phyloP scores from a whole-genome alignment of 2,888 invertebrate species.

The Hecatera dysodea region DNA sequence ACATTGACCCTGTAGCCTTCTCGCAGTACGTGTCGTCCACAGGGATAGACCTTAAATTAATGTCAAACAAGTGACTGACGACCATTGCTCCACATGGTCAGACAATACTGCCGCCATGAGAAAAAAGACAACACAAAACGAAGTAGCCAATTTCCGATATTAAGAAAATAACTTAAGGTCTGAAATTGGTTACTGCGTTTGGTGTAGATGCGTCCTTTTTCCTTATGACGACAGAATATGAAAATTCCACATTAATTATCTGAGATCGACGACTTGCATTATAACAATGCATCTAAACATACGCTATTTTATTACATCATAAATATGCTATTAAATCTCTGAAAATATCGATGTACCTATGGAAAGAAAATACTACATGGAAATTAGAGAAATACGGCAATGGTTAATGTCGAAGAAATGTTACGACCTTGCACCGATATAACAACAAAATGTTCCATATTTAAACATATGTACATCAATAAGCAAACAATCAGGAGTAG shows the following conservation, averaged over 20 bases:
- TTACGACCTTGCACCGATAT: not conserved
- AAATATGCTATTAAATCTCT: not conserved
- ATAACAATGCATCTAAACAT: not conserved
- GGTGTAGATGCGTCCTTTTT: too few relatives aligned
- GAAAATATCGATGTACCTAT: not conserved
- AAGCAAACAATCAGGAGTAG: not conserved
- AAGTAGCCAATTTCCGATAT: too few relatives aligned
- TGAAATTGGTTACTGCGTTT: too few relatives aligned
- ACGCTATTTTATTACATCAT: slow-evolving; percentile 9
- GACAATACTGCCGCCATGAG: too few relatives aligned
- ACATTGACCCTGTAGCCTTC: slow-evolving; percentile 66
- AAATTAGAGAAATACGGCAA: slow-evolving; percentile 11
- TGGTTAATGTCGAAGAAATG: slow-evolving; percentile 21
- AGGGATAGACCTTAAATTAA: slow-evolving; percentile 54
- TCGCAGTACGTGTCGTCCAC: slow-evolving; percentile 45
- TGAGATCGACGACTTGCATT: slow-evolving; percentile 2
- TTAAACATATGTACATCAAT: slow-evolving; percentile 13
- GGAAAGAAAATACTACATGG: not conserved
- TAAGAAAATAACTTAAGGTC: too few relatives aligned
- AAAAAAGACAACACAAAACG: too few relatives aligned
- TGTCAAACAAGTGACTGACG: slow-evolving; percentile 20
- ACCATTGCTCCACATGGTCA: slow-evolving; percentile 9
- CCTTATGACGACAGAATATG: too few relatives aligned
- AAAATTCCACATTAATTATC: slow-evolving; percentile 16
- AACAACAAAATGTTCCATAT: slow-evolving; percentile 1